phyloP scores from a whole-genome alignment of 2,113 vertebrate species.

The Crotalus helleri region DNA sequence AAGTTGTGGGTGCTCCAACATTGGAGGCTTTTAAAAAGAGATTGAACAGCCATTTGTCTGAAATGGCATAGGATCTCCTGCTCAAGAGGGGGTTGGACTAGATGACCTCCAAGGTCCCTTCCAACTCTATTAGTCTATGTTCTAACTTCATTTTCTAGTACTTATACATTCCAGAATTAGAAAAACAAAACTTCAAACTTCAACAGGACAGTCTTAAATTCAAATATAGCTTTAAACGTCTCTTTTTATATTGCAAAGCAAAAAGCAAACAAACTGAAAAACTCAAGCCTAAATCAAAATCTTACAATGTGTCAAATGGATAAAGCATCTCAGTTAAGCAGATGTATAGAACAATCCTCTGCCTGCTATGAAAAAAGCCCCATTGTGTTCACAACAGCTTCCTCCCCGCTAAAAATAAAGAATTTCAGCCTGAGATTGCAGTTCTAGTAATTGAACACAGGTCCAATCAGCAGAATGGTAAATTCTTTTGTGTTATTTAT shows the following conservation, averaged over 20 bases:
- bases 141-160: neutral
- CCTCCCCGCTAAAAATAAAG: neutral
- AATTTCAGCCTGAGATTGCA: neutral
- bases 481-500: neutral
- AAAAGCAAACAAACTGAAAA: neutral
- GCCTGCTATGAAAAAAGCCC: neutral
- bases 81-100: too few species aligned
- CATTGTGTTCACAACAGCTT: neutral
- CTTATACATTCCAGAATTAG: neutral
- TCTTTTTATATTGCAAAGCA: neutral
- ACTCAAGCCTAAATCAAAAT: neutral
- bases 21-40: too few species aligned
- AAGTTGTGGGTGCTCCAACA: too few species aligned
- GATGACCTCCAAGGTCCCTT: too few species aligned
- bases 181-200: neutral
- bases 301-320: neutral
- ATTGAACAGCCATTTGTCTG: too few species aligned
- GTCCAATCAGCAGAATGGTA: neutral
- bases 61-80: too few species aligned
- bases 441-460: neutral
- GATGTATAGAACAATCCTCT: neutral
- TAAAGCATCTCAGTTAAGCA: neutral
- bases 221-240: neutral
- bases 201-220: neutral
- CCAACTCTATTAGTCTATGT: too few species aligned